Evolutionary conservation across 2,888 invertebrate genomes (phyloP), one percentile per base, ranked within the genome.

Genomic region (Colletes collaris): DNA sequence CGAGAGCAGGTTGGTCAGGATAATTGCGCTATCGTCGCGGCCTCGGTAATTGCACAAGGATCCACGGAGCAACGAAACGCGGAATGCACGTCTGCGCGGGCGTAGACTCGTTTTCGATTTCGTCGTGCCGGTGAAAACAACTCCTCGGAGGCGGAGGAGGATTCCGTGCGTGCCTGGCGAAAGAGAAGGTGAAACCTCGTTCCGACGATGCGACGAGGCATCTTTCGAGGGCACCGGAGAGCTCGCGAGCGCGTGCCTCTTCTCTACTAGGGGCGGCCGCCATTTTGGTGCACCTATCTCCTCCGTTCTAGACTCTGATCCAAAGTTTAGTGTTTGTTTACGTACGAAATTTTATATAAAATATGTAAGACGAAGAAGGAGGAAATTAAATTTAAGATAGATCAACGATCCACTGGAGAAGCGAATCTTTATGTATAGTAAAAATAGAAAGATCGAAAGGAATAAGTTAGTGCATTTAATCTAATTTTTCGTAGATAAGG

Each of bases 181-280:
- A 76, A 55, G 83, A 82, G 79, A 82, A 76, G 66, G 83, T 79
- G 83, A 84, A 86, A 86, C 63, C 76, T 82, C 55, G 67, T 76
- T 86, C 63, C 82, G 1, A 53, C 71, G 60, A 52, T 58, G 71
- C 58, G 50, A 10, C 68, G 49, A 11, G 55, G 46, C 19, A 62
- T 56, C 68, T 76, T 84, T 79, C 64, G 83, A 83, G 83, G 83
- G 83, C 83, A 85, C 53, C n/a, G 35, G 49, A 27, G 27, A 27
- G 27, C 27, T 27, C 52, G 40, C 46, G 46, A 10, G 11, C 13
- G n/a, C 11, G 37, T 4, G 6, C 53, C 50, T 78, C 60, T 62
- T 78, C 27, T 27, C 27, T 27, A 27, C 27, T 69, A 64, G 56
- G 56, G 13, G 44, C 4, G 16, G 58, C 49, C 16, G 27, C 27